Evolutionary conservation across 2,113 vertebrate genomes (phyloP), one percentile per base, ranked within the genome.

Genomic region (Ailuropoda melanoleuca): DNA sequence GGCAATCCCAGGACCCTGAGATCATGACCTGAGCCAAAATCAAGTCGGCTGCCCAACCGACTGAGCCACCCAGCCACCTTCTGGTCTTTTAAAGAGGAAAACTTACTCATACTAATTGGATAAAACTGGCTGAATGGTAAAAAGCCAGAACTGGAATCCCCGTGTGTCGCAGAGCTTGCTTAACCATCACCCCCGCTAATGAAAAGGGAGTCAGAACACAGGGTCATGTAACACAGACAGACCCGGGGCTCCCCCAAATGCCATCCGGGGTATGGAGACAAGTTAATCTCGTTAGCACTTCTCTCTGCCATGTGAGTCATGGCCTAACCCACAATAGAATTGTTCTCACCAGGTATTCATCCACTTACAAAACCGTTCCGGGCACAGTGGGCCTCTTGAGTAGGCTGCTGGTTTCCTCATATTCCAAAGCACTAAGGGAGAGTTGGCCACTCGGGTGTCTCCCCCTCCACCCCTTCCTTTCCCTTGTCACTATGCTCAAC

Each of bases 211-310:
- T 46, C 72, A 46, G 81, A 43, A 75, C 15, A 39, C 9, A 87
- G n/a, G 17, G 15, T 17, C 31, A 1, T 0, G 2, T 0, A 8
- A 46, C 31, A n/a, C 18, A n/a, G 43, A n/a, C 1, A 50, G 46
- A 72, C 19, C 13, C 1, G 0, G 64, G 1, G 26, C 5, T 43
- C 7, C 48, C 8, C 31, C 70, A 24, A 24, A 46, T 39, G 89
- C 53, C 56, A 26, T 0, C 5, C 19, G 56, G 26, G 26, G 1
- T 26, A 24, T 7, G 14, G 34, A 26, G 17, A 88, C 7, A 34
- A 46, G 46, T 21, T 21, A 34, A 60, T 46, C 6, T 14, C 14
- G 3, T 43, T 15, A 75, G 68, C 53, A 55, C 23, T 68, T 46
- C 17, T 46, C 23, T 72, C 60, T 53, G 55, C 60, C 10, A 39